Conservation (phyloP, 2,888 invertebrate species). For the Patella depressa region DNA sequence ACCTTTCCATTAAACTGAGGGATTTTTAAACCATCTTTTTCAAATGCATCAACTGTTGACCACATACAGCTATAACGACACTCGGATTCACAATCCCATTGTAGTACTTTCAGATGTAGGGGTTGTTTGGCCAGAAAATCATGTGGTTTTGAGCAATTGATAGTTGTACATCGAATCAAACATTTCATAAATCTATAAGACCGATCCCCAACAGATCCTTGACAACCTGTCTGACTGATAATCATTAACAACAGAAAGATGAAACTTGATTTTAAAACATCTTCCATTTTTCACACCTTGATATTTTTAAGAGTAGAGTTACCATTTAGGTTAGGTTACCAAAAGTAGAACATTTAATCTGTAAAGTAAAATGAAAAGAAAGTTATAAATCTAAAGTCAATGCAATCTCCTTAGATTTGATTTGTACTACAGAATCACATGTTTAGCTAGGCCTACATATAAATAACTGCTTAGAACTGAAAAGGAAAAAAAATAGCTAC, state of each 20-base stretch:
- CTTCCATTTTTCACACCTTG: too few species aligned
- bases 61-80: conserved; percentile 95
- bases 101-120: conserved; percentile 44
- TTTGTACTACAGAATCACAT: too few species aligned
- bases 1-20: conserved; percentile 98
- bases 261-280: neutral
- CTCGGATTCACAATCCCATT: conserved; percentile 89
- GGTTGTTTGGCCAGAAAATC: conserved; percentile 45
- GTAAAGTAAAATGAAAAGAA: too few species aligned
- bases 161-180: conserved; percentile 41
- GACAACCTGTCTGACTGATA: neutral
- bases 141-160: conserved; percentile 42
- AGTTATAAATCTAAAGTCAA: too few species aligned
- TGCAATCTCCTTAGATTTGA: too few species aligned
- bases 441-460: too few species aligned
- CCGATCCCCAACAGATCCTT: conserved; percentile 55
- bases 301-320: too few species aligned
- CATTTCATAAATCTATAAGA: conserved; percentile 58
- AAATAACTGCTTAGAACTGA: too few species aligned
- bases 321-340: too few species aligned
- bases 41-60: conserved; percentile 86
- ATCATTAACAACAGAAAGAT: conserved; percentile 12
- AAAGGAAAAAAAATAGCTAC: too few species aligned
- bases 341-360: too few species aligned
- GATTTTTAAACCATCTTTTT: conserved; percentile 78